These are phyloP conservation scores for Pseudonaja textilis DNA, from an alignment of 2,113 vertebrate species.

Conservation along the genomic window DNA sequence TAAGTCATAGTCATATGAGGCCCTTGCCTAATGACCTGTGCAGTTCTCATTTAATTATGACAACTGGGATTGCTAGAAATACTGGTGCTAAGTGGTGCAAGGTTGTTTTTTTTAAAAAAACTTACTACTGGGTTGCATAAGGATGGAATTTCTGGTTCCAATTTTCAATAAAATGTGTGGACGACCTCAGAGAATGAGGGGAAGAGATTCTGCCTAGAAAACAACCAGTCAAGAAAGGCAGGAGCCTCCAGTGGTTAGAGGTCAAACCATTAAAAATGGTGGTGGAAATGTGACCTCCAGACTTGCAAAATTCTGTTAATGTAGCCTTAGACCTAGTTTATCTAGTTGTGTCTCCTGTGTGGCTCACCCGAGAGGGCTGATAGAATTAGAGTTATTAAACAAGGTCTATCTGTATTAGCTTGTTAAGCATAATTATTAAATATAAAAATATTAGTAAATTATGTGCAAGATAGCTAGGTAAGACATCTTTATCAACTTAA, in stretches of 20 bases:
- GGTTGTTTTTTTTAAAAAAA: neutral
- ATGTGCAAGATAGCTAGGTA: neutral
- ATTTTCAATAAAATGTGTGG: too few species aligned
- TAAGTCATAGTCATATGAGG: neutral
- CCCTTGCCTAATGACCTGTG: neutral
- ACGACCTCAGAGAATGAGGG: too few species aligned
- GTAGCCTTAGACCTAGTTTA: neutral
- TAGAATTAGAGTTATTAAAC: neutral
- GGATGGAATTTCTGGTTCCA: neutral
- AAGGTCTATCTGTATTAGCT: neutral
- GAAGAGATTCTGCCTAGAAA: neutral
- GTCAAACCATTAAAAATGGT: neutral
- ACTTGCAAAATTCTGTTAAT: neutral
- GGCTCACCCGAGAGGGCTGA: neutral
- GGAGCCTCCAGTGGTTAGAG: neutral
- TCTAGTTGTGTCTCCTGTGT: neutral
- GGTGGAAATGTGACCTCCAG: too few species aligned
- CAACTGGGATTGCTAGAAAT: neutral
- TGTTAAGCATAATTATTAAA: neutral
- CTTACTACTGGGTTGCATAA: neutral
- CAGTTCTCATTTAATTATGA: neutral
- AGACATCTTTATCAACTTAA: neutral
- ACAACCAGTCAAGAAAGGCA: neutral
- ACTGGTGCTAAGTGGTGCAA: neutral
- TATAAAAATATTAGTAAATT: neutral